phyloP scores from a whole-genome alignment of 2,888 invertebrate species.

The Zygogramma bicolorata region DNA sequence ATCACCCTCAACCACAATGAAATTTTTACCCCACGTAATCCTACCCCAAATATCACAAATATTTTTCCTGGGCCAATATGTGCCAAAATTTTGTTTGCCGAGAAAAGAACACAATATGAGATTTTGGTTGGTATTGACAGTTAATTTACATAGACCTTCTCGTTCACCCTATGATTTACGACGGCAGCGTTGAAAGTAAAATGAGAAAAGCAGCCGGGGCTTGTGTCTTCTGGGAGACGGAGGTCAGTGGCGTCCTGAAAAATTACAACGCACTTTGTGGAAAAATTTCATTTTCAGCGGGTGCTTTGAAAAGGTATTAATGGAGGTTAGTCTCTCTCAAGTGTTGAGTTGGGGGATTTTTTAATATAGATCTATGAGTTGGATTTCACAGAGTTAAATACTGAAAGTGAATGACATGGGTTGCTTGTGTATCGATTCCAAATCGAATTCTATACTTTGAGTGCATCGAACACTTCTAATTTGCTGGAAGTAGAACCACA shows the following conservation, averaged over 20 bases:
- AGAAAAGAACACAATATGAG: conserved; percentile 11
- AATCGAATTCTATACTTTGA: no score
- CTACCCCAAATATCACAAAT: neutral
- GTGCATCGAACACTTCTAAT: no score
- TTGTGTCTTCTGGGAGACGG: conserved; percentile 19
- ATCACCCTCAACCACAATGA: neutral
- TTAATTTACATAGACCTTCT: conserved; percentile 28
- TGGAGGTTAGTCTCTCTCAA: no score
- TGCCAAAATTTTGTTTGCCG: neutral
- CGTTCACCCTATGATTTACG: conserved; percentile 22
- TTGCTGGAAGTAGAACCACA: no score
- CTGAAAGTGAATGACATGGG: no score
- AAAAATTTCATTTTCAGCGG: neutral
- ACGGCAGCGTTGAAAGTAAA: conserved; percentile 16
- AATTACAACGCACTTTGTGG: neutral
- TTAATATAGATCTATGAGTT: no score
- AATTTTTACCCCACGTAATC: neutral
- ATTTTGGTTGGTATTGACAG: conserved; percentile 20
- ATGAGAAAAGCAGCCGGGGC: conserved; percentile 22
- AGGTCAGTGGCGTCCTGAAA: neutral
- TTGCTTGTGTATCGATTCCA: no score
- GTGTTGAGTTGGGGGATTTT: no score
- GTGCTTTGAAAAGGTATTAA: no score
- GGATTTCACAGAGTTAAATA: no score
- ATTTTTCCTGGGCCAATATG: conserved; percentile 10